Evolutionary conservation across 2,888 invertebrate species (phyloP).

Genomic region (Malacosoma neustria): DNA sequence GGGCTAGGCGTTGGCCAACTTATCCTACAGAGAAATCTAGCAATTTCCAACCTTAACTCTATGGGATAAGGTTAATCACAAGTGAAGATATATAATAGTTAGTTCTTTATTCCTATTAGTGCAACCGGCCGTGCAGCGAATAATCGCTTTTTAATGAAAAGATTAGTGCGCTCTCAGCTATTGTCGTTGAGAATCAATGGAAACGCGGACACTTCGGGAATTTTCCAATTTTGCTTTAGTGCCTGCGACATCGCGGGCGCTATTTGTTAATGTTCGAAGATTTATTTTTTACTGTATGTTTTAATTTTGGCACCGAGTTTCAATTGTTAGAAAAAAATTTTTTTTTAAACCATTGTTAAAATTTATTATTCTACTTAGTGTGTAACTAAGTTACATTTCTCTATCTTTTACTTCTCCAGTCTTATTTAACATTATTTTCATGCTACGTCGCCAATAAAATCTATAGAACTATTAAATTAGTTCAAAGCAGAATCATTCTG

Average conservation of each 20-base stretch:
- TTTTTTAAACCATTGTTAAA: no score
- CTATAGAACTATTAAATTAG: no score
- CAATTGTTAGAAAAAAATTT: no score
- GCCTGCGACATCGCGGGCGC: constrained; percentile 26
- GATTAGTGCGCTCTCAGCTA: constrained; percentile 58
- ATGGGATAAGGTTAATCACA: constrained; percentile 16
- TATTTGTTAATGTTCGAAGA: background rate
- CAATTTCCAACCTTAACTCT: constrained; percentile 22
- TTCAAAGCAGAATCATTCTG: no score
- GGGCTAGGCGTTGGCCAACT: constrained; percentile 22
- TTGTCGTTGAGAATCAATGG: constrained; percentile 53
- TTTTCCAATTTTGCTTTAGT: constrained; percentile 56
- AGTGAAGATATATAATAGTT: constrained; percentile 19
- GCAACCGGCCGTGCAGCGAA: constrained; percentile 63
- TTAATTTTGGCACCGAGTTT: no score
- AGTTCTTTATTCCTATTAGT: constrained; percentile 62
- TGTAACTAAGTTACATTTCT: no score
- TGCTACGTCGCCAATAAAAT: no score
- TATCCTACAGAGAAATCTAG: constrained; percentile 7
- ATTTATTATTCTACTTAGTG: no score
- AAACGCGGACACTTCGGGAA: constrained; percentile 54
- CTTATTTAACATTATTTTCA: no score
- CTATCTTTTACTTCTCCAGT: no score
- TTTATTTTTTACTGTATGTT: background rate
- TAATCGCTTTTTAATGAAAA: constrained; percentile 75